Evolutionary conservation across 2,113 vertebrate species (phyloP), one percentile per base, ranked within the genome.

Genomic region (Notechis scutatus): DNA sequence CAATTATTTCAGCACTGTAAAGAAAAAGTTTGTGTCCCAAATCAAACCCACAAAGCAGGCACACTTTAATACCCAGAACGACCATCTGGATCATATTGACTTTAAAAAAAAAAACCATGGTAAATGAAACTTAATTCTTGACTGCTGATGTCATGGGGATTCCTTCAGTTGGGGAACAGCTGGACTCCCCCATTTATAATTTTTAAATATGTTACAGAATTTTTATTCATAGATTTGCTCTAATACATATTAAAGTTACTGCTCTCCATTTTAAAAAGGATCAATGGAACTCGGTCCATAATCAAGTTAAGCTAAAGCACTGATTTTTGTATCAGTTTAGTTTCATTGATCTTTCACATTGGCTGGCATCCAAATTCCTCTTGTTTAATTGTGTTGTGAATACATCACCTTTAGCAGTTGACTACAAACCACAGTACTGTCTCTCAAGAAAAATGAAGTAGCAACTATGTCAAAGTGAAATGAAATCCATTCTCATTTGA

Each of bases 1-100:
- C 96, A 96, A 97, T 98, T 98, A 97, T 98, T 97, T 97, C 97
- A 97, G 96, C 96, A 61, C 94, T 95, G 91, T 97, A 97, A 98
- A 97, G 94, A 91, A 92, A 96, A 93, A 81, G n/a, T 85, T 97
- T 94, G 26, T 91, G 96, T 97, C 96, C 97, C 95, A 52, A 96
- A 97, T 93, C 96, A 59, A 93, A 95, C 96, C 97, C 96, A 96
- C 93, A 93, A 94, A 97, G 95, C 94, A 97, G 97, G 96, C 94
- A 52, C 94, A 95, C 93, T 97, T 88, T 97, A 97, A 97, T 93
- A 97, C 94, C 96, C 97, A 96, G 96, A 97, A 96, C 96, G 95
- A 95, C 96, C 97, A 98, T 98, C 97, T 97, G 97, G 97, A 96
- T 96, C 95, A 64, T 94, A 96, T 97, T 97, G 96, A 95, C 95